These are phyloP conservation scores for Neodiprion pinetum DNA, from an alignment of 1,140 invertebrate genomes.

Conservation along the genomic window DNA sequence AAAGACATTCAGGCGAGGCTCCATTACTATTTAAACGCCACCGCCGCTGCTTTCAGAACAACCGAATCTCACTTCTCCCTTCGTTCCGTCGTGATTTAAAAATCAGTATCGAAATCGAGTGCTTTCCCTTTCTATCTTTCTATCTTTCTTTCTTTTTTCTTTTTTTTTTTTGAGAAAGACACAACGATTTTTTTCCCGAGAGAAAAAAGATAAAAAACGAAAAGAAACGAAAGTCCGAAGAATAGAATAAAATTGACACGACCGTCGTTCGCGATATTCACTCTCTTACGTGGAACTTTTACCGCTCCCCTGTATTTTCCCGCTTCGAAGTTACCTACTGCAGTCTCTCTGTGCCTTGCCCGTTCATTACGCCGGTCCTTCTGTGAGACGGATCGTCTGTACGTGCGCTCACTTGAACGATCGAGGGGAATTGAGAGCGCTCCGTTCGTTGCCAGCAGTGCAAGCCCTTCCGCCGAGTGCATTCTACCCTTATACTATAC, in stretches of 20 bases:
- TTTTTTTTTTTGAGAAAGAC: background rate
- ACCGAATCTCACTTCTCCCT: conserved; percentile 17
- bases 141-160: too few relatives aligned
- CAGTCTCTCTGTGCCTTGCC: background rate
- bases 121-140: too few relatives aligned
- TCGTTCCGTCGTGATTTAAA: background rate
- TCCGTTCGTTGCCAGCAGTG: background rate
- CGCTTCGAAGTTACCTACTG: too few relatives aligned
- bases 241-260: background rate
- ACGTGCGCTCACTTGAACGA: background rate
- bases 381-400: background rate
- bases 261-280: background rate
- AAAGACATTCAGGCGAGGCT: conserved; percentile 47
- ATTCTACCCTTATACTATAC: background rate
- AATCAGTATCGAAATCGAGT: background rate
- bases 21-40: conserved; percentile 49
- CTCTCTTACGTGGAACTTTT: too few relatives aligned
- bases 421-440: conserved; percentile 1
- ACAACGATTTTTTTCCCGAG: too few relatives aligned
- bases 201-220: too few relatives aligned
- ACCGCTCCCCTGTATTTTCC: too few relatives aligned
- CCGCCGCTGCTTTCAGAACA: conserved; percentile 36
- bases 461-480: background rate
- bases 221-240: background rate
- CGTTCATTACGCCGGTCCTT: background rate